Evolutionary conservation across 2,888 invertebrate genomes (phyloP), one percentile per base, ranked within the genome.

Genomic region (Bursaphelenchus okinawaensis): DNA sequence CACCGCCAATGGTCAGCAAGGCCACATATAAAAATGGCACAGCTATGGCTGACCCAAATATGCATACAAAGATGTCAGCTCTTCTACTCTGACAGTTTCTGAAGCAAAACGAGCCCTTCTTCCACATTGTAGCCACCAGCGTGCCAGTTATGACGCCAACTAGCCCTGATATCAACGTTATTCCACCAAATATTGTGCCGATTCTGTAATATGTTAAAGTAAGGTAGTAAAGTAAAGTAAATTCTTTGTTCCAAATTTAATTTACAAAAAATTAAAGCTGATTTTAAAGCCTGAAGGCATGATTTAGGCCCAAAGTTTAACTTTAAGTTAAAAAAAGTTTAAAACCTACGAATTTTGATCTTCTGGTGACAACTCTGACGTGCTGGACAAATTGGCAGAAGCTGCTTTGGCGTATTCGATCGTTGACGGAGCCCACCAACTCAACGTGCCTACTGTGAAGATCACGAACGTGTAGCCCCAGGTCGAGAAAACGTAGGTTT

Each of bases 391-490:
- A 3, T 24, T 24, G 12, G 12, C n/a, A 2, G 24, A 9, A 27
- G 20, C 56, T 12, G 56, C 56, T 24, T 16, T 68, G 58, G 75
- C 71, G 55, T 76, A 68, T 55, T 70, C 68, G 7, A 78, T 71
- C 9, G 74, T 72, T 22, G 74, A 71, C 31, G 79, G 77, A 22
- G 72, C 73, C 93, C 94, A 98, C 76, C 76, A 75, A 0, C 94
- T 89, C 52, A 98, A 86, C 0, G 96, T 92, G 63, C 98, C 98
- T n/a, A 94, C 90, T 40, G 95, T 94, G 84, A 96, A 98, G 7
- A 95, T 91, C 16, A 98, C 95, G 83, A 93, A 93, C 0, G 96
- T 98, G 84, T 96, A 96, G 59, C 94, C 96, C 26, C 89, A 86
- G 1, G 94, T 91, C 0, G 93, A 91, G 75, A 92, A 86, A 88